Conservation (phyloP, 2,113 vertebrate genomes). For the Cyanoderma ruficeps region DNA sequence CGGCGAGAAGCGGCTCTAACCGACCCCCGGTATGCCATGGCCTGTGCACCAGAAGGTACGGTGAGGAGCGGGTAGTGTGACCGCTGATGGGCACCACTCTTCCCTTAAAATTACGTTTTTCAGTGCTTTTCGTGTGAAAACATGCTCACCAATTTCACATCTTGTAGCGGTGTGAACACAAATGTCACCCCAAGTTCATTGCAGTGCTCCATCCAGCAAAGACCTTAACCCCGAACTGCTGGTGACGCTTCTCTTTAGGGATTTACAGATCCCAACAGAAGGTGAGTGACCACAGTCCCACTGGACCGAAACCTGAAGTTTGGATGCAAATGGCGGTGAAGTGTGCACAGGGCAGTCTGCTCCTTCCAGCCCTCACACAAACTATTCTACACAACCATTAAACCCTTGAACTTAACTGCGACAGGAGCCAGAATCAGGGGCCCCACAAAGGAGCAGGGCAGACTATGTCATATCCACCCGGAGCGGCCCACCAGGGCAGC, state of each 20-base stretch:
- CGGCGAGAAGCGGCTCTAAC: neutral
- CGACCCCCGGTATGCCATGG: neutral
- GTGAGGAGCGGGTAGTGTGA: neutral
- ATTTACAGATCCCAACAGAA: too few species aligned
- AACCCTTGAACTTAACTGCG: neutral
- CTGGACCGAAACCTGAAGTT: neutral
- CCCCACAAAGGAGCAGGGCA: neutral
- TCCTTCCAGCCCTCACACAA: neutral
- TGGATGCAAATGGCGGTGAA: neutral
- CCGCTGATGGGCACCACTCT: too few species aligned
- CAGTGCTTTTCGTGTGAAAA: neutral
- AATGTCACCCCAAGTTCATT: neutral
- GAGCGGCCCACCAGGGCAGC: neutral
- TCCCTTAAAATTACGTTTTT: neutral
- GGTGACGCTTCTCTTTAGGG: neutral
- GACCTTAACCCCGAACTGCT: neutral
- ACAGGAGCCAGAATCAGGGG: rapidly evolving
- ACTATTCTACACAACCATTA: neutral
- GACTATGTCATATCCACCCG: rapidly evolving
- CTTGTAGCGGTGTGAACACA: neutral
- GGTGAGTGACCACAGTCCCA: rapidly evolving
- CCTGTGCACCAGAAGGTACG: neutral
- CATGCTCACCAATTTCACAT: neutral
- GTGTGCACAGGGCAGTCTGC: rapidly evolving
- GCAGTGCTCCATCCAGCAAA: neutral